A percentile compares a stretch with the other conserved stretches of the same genome.
These are phyloP conservation scores for Cylas formicarius DNA, from an alignment of 1,140 invertebrate species.

Conservation along the genomic window DNA sequence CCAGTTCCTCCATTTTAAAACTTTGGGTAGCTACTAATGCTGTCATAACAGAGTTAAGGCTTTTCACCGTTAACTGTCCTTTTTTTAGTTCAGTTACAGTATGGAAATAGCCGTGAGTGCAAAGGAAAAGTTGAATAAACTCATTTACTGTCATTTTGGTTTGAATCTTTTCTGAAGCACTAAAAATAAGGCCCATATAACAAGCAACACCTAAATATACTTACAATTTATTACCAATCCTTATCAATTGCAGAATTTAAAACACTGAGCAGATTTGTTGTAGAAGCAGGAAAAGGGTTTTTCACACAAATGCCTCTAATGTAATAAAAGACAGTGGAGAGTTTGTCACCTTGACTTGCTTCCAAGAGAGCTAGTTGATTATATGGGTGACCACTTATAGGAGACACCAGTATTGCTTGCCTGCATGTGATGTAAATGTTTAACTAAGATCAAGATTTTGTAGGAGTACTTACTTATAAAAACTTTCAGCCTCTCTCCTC, in stretches of 20 bases:
- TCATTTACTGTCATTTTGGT: conserved; percentile 58
- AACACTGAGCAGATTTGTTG: conserved; percentile 66
- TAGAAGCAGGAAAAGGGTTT: conserved; percentile 74
- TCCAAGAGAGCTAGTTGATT: conserved; percentile 79
- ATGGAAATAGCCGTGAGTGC: conserved; percentile 57
- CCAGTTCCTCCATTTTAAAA: conserved; percentile 64
- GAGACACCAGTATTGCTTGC: conserved; percentile 71
- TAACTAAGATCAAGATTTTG: not conserved
- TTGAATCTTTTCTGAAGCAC: conserved; percentile 47
- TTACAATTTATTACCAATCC: conserved; percentile 34
- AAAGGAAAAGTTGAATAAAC: conserved; percentile 62
- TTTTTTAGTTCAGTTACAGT: conserved; percentile 51
- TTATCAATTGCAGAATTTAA: conserved; percentile 51
- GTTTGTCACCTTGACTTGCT: conserved; percentile 69
- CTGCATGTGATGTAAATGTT: conserved; percentile 41
- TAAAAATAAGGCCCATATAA: conserved; percentile 32
- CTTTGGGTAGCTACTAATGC: conserved; percentile 70
- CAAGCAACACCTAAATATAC: conserved; percentile 6
- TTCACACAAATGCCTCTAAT: conserved; percentile 71
- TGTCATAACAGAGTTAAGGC: conserved; percentile 61
- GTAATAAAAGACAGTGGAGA: conserved; percentile 79
- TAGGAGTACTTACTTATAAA: conserved; percentile 54
- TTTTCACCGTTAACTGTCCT: conserved; percentile 52
- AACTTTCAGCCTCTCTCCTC: conserved; percentile 69
- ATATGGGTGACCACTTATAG: conserved; percentile 79